These are phyloP conservation scores for Scarus forsteni DNA, from an alignment of 2,797 vertebrate species.

Conservation along the genomic window DNA sequence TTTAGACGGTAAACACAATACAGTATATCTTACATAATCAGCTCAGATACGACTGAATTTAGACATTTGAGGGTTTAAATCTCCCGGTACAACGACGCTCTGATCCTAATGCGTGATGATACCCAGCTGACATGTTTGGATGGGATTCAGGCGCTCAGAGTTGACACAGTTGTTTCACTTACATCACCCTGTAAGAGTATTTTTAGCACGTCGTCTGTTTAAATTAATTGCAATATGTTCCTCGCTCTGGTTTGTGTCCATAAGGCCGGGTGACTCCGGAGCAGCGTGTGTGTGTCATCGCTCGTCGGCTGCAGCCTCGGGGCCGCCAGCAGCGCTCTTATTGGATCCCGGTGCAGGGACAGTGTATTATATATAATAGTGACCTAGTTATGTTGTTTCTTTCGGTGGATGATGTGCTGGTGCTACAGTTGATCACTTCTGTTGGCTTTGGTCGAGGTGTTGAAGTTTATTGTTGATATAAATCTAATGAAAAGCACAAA, in stretches of 20 bases:
- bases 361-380: constrained; percentile 16
- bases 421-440: constrained; percentile 1
- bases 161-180: neutral
- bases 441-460: neutral
- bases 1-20: neutral
- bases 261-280: neutral
- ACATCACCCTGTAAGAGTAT: neutral
- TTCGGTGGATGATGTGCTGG: constrained; percentile 4
- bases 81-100: neutral
- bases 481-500: too few species aligned
- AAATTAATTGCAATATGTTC: neutral
- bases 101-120: neutral
- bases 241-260: neutral
- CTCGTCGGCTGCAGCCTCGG: neutral
- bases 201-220: neutral
- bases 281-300: constrained; percentile 3
- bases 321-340: neutral
- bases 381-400: constrained; percentile 7
- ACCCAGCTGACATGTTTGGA: neutral
- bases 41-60: neutral
- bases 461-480: too few species aligned
- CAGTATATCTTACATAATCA: neutral
- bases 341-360: constrained; percentile 10
- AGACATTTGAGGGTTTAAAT: neutral
- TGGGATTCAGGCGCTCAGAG: constrained; percentile 3